Conservation (phyloP, 1,140 invertebrate genomes). For the Sarcophaga bullata region DNA sequence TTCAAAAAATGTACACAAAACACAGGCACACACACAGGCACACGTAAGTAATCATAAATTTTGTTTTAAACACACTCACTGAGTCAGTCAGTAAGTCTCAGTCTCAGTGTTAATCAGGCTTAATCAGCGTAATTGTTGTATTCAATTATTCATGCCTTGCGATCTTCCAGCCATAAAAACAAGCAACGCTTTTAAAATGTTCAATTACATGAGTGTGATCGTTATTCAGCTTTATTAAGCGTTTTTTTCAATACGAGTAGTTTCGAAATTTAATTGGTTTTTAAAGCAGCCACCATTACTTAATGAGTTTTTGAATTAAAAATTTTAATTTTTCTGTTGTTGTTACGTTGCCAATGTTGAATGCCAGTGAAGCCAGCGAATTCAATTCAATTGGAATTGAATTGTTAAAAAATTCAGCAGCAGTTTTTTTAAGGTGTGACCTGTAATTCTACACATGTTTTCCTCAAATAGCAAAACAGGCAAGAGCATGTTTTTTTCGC, state of each 20-base stretch:
- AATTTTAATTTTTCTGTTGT: too few relatives aligned
- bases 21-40: too few relatives aligned
- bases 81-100: too few relatives aligned
- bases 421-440: neutral
- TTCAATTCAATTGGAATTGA: neutral
- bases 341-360: neutral
- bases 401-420: too few relatives aligned
- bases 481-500: neutral
- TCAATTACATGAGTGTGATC: neutral
- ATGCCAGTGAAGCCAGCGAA: neutral
- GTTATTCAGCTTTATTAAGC: neutral
- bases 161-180: neutral
- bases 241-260: neutral
- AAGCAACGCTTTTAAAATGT: neutral
- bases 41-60: too few relatives aligned
- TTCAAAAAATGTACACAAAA: too few relatives aligned
- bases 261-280: slow-evolving; percentile 5
- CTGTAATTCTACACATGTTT: slow-evolving; percentile 7
- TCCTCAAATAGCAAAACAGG: neutral
- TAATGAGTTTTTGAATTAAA: neutral
- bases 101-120: too few relatives aligned
- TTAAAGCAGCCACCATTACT: slow-evolving; percentile 18
- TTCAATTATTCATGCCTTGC: neutral
- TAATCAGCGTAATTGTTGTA: too few relatives aligned
- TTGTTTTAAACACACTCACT: too few relatives aligned